These are phyloP conservation scores for Thamnophis sirtalis DNA, from an alignment of 2,113 vertebrate genomes.

Conservation along the genomic window DNA sequence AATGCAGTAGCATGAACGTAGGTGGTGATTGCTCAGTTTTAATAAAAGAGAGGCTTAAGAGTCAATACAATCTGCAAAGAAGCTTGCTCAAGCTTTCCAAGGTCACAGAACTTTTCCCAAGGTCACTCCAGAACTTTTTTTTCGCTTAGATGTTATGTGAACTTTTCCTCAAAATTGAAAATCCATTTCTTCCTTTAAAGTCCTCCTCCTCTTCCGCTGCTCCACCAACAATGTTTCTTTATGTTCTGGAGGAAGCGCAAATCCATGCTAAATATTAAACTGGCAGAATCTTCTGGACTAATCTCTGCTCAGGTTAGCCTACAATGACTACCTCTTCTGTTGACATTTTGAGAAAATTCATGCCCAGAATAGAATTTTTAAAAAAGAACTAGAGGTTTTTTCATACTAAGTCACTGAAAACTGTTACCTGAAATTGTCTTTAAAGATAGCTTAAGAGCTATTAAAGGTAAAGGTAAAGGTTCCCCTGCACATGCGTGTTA, in stretches of 20 bases:
- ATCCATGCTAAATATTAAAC: background rate
- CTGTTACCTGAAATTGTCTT: background rate
- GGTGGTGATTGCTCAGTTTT: background rate
- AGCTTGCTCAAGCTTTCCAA: background rate
- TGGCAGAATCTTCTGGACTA: background rate
- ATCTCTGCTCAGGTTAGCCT: background rate
- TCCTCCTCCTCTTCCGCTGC: background rate
- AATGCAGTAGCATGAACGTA: background rate
- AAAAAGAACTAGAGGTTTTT: background rate
- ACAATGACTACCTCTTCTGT: background rate
- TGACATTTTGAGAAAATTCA: background rate
- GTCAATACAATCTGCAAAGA: background rate
- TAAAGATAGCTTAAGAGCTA: background rate
- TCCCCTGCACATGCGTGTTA: too few species aligned
- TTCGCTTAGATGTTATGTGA: background rate
- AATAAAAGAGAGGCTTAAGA: background rate
- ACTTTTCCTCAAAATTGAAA: background rate
- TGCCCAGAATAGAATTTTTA: background rate
- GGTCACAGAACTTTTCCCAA: background rate
- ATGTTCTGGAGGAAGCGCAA: background rate
- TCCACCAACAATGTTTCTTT: background rate
- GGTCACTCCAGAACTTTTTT: background rate
- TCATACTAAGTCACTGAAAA: background rate
- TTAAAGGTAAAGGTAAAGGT: background rate
- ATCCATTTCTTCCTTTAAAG: background rate